Conservation (phyloP, 2,797 vertebrate species). For the Esox masquinongy region DNA sequence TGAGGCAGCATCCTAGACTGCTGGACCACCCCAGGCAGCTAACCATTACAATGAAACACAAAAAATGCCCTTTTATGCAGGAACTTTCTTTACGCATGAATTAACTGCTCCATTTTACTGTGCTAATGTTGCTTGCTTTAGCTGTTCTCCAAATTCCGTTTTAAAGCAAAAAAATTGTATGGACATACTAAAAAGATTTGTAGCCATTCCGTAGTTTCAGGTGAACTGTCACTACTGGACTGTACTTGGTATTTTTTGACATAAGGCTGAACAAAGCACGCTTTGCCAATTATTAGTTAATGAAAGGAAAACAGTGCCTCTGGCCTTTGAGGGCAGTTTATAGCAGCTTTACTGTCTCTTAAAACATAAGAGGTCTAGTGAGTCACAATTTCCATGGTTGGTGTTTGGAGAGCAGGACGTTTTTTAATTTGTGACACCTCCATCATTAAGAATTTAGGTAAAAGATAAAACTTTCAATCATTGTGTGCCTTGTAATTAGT, state of each 20-base stretch:
- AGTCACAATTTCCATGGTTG: not conserved
- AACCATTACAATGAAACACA: too few relatives aligned
- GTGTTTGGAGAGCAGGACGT: not conserved
- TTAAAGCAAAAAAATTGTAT: too few relatives aligned
- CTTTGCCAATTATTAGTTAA: not conserved
- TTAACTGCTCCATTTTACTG: too few relatives aligned
- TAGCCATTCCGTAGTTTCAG: not conserved
- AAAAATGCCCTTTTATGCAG: too few relatives aligned
- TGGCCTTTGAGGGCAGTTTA: not conserved
- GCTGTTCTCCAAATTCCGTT: too few relatives aligned
- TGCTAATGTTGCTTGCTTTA: too few relatives aligned
- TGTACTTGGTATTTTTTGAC: too few relatives aligned
- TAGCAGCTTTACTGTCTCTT: constrained; percentile 4
- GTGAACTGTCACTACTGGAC: too few relatives aligned
- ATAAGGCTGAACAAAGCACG: not conserved
- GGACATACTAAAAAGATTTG: not conserved
- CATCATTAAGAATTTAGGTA: not conserved
- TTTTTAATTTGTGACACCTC: too few relatives aligned
- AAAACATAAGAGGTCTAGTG: not conserved
- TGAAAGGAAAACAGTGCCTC: not conserved
- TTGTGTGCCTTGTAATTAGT: not conserved
- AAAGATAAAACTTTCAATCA: not conserved
- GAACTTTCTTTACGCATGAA: too few relatives aligned
- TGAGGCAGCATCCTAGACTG: too few relatives aligned
- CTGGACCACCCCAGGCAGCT: too few relatives aligned